Evolutionary conservation across 2,113 vertebrate genomes (phyloP), one percentile per base, ranked within the genome.

Genomic region (Hyperoodon ampullatus): DNA sequence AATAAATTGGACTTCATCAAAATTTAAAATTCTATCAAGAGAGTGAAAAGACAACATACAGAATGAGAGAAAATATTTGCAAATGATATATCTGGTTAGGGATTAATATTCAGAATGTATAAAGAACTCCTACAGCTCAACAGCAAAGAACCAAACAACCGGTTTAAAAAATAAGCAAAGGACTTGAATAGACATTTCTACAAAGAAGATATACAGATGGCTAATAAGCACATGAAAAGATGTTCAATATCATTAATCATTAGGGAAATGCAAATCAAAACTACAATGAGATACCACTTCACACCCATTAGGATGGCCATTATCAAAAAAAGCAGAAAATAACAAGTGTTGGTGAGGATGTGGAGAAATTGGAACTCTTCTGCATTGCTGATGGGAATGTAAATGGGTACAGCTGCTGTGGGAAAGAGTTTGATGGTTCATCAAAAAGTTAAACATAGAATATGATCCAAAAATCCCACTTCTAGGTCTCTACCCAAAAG

Each of bases 221-320:
- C 85, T 66, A 82, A 92, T 72, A 88, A 35, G 90, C 75, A 33
- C 66, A 74, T 74, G 94, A 74, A 82, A 95, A 92, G 60, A 53
- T 92, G 83, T 74, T 89, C 93, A 65, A 21, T 28, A 5, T 21
- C 3, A 35, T 10, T 42, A 90, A 82, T 74, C 66, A 61, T 39
- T 26, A 92, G 91, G 60, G 30, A 90, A 84, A 82, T 83, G 82
- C 94, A 90, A 75, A 90, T 75, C 68, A 63, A 61, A 72, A 39
- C 87, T 24, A 15, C 88, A 83, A 23, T 33, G 63, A 83, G 68
- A 65, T 83, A 66, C 15, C 55, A 60, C n/a, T 60, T 88, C 75
- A 50, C 53, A n/a, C 39, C 65, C 60, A 58, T 55, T 39, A 70
- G 86, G 28, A 77, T 4, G 23, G 81, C 74, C 53, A 47, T 82